phyloP scores from a whole-genome alignment of 2,113 vertebrate genomes.

The Athene noctua region DNA sequence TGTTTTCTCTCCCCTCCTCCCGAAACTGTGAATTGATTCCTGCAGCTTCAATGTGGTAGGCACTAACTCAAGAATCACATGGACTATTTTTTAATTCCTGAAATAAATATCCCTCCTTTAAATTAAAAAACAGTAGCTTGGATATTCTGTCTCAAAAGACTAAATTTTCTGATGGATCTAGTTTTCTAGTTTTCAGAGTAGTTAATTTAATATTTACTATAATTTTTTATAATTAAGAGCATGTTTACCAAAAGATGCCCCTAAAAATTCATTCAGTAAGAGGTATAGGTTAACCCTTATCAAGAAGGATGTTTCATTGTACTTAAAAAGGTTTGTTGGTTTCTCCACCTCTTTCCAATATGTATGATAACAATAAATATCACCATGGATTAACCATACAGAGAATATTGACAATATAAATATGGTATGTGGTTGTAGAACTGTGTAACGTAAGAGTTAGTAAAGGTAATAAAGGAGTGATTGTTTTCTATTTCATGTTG shows the following conservation, averaged over 20 bases:
- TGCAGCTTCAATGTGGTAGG: rapidly evolving
- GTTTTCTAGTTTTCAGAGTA: neutral
- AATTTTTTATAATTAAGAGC: neutral
- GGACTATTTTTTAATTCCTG: too few species aligned
- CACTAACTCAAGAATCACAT: neutral
- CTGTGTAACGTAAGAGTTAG: neutral
- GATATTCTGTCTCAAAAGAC: neutral
- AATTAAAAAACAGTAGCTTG: neutral
- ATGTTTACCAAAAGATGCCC: neutral
- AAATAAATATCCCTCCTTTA: neutral
- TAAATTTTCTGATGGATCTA: neutral
- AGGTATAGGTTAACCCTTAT: neutral
- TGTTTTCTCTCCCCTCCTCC: neutral
- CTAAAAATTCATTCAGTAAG: neutral
- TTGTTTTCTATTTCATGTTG: neutral
- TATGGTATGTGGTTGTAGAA: neutral
- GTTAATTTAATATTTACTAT: neutral
- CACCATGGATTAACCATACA: neutral
- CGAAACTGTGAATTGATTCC: neutral
- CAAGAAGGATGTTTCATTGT: neutral
- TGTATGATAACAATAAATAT: neutral
- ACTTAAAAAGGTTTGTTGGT: neutral
- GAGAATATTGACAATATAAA: neutral
- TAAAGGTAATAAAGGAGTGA: neutral
- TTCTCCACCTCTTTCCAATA: neutral